A percentile compares a stretch with the other conserved stretches of the same genome.
phyloP scores from a whole-genome alignment of 2,888 invertebrate genomes.

The Machimus rusticus region DNA sequence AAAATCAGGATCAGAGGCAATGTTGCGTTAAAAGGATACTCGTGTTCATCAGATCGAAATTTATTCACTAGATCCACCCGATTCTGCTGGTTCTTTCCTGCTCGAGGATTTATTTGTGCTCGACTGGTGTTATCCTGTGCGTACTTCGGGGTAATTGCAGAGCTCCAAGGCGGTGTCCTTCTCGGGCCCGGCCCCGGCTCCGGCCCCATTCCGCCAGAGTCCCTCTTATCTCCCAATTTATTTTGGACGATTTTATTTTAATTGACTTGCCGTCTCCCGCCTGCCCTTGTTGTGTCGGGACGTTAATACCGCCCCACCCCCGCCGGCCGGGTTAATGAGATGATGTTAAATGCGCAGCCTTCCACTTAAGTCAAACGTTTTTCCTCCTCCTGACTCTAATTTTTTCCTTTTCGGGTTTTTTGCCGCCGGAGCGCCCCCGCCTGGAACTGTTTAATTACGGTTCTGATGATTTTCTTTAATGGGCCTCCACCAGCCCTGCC shows the following conservation, averaged over 20 bases:
- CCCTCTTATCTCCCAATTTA: conserved; percentile 43
- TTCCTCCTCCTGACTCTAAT: conserved; percentile 4
- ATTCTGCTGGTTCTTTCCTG: conserved; percentile 34
- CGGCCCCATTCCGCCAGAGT: background rate
- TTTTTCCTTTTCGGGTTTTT: conserved; percentile 34
- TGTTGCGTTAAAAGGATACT: conserved; percentile 50
- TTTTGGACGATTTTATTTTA: conserved; percentile 46
- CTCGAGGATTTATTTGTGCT: conserved; percentile 30
- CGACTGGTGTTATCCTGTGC: conserved; percentile 39
- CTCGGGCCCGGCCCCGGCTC: background rate
- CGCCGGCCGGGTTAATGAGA: conserved; percentile 43
- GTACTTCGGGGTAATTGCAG: conserved; percentile 46
- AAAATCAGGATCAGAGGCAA: conserved; percentile 47
- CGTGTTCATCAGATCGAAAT: conserved; percentile 48
- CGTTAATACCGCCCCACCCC: background rate
- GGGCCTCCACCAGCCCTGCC: background rate
- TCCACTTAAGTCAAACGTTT: conserved; percentile 40
- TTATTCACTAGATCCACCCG: conserved; percentile 44
- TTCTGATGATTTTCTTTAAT: conserved; percentile 43
- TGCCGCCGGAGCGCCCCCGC: background rate
- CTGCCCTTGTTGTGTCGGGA: background rate
- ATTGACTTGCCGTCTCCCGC: conserved; percentile 38
- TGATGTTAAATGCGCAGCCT: conserved; percentile 44
- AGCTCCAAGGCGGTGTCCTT: conserved; percentile 41
- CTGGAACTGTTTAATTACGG: conserved; percentile 42